Evolutionary conservation across 2,888 invertebrate genomes (phyloP).

Genomic region (Chalcis sispes): DNA sequence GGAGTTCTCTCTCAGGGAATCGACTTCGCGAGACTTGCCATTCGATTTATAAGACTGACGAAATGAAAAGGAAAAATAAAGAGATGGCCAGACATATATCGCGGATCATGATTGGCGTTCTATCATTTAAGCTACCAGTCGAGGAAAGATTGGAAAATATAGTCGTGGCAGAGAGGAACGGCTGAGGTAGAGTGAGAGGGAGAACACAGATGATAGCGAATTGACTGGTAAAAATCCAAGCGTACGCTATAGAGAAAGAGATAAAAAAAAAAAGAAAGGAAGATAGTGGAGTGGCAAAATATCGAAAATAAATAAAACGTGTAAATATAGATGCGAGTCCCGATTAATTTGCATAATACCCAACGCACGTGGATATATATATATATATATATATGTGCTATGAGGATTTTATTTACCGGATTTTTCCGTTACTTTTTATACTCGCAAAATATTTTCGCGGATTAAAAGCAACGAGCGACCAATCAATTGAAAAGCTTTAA

Average conservation of each 20-base stretch:
- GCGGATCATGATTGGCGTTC: constrained; percentile 47
- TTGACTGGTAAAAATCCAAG: constrained; percentile 28
- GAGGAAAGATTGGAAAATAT: constrained; percentile 47
- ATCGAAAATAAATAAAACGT: constrained; percentile 51
- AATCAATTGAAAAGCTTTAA: not conserved
- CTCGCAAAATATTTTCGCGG: constrained; percentile 25
- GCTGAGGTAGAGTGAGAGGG: too few relatives aligned
- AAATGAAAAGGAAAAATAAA: constrained; percentile 42
- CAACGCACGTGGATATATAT: not conserved
- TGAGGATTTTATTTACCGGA: constrained; percentile 13
- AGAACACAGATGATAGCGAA: too few relatives aligned
- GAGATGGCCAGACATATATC: constrained; percentile 30
- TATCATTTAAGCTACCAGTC: constrained; percentile 46
- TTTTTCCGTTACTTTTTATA: not conserved
- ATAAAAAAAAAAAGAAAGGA: not conserved
- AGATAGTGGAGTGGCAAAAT: constrained; percentile 15
- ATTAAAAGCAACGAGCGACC: constrained; percentile 4
- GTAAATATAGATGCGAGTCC: constrained; percentile 19
- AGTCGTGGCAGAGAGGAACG: not conserved
- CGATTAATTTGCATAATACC: constrained; percentile 52
- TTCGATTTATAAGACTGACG: constrained; percentile 34
- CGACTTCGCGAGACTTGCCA: not conserved
- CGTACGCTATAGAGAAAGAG: not conserved
- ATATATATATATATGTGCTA: not conserved
- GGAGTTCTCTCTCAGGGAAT: too few relatives aligned